Evolutionary conservation across 2,113 vertebrate species (phyloP), one percentile per base, ranked within the genome.

Genomic region (Gallinago jamesoni): DNA sequence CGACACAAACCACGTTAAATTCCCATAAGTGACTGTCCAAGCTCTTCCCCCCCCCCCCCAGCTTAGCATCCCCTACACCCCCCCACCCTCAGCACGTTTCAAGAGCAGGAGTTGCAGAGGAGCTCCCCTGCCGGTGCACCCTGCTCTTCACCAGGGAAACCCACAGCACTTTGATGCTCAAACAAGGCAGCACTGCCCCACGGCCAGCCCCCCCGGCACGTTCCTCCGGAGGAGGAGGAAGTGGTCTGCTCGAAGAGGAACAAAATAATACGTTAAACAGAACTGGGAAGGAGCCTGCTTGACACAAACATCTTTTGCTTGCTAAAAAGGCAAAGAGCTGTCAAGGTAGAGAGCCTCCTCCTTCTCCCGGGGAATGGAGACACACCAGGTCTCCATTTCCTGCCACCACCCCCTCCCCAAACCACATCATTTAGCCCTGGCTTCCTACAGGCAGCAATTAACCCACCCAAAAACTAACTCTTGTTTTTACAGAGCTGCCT

Each of bases 1-100:
- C 5, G 5, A 24, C 37, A 23, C 25, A 13, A 12, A 57, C 3
- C 52, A 10, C 1, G 0, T 6, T 23, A 56, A 23, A 31, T 4
- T 37, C 45, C 52, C 5, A 0, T 35, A 48, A 72, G 48, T 48
- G 10, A 28, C 70, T 74, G 27, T 2, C 52, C 1, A 0, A 78
- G 82, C 57, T 50, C 67, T 79, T 20, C 35, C 14, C 22, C 12
- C 31, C 22, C 12, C 31, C 0, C 7, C 52, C 52, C 2, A 9
- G 1, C 48, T 13, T 5, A 5, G 62, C 39, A 60, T 10, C 16
- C 27, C 22, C 28, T 10, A 2, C 47, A 48, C 20, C 47, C 10
- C 45, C 13, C 47, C 18, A 10, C 13, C 53, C 37, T 3, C 12
- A 17, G 23, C 17, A 7, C 1, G 14, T 33, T 67, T 66, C 25